Evolutionary conservation across 2,113 vertebrate genomes (phyloP).

Genomic region (Oreotragus oreotragus): DNA sequence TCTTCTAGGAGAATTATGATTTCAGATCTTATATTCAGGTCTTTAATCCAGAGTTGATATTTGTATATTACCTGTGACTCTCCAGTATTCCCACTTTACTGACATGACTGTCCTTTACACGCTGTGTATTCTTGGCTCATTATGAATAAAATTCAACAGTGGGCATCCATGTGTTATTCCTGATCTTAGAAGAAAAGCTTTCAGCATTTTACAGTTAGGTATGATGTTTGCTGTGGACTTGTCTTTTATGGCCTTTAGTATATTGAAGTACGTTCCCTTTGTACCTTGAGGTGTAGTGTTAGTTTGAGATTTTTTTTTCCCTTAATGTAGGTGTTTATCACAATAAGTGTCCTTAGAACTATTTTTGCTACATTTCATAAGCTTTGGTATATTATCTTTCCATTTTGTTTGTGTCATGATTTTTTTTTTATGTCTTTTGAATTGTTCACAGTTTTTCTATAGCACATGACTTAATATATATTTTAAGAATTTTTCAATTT

Average conservation of each 20-base stretch:
- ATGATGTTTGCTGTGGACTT: neutral
- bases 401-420: neutral
- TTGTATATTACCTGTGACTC: neutral
- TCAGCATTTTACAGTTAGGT: neutral
- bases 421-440: neutral
- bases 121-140: neutral
- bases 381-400: neutral
- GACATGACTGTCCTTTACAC: neutral
- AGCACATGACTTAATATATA: neutral
- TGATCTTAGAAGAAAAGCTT: neutral
- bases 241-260: neutral
- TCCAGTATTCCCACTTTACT: neutral
- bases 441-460: neutral
- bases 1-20: neutral
- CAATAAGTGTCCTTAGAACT: neutral
- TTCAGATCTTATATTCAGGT: neutral
- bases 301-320: neutral
- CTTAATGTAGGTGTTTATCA: neutral
- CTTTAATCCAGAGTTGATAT: neutral
- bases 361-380: neutral
- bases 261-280: neutral
- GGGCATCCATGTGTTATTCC: neutral
- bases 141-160: neutral
- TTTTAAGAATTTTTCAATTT: neutral
- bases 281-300: neutral